phyloP scores from a whole-genome alignment of 2,888 invertebrate genomes.

The Nomada fucata region DNA sequence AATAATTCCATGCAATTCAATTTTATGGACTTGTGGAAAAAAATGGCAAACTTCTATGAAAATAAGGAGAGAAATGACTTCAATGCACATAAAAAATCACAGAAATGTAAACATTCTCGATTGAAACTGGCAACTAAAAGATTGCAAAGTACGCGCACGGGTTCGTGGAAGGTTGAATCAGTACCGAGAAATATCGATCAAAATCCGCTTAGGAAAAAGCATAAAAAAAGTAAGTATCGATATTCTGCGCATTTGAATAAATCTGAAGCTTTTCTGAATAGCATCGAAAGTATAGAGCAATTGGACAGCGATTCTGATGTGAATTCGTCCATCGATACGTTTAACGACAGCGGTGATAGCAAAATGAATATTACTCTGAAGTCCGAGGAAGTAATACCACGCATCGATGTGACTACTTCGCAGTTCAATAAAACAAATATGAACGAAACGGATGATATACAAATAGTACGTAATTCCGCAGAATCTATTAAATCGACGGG shows the following conservation, averaged over 20 bases:
- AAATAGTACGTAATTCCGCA: not conserved
- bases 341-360: not conserved
- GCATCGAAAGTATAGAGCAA: not conserved
- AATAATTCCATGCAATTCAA: conserved; percentile 25
- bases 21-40: conserved; percentile 40
- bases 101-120: not conserved
- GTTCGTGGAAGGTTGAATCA: conserved; percentile 39
- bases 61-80: not conserved
- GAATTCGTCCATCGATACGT: not conserved
- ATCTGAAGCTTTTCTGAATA: not conserved
- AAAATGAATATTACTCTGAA: not conserved
- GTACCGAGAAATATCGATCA: not conserved
- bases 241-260: conserved; percentile 11
- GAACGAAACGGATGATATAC: conserved; percentile 6
- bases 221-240: conserved; percentile 28
- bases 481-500: conserved; percentile 23
- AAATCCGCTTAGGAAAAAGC: conserved; percentile 9
- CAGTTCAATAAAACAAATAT: not conserved
- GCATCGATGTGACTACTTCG: not conserved
- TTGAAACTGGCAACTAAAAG: conserved; percentile 11
- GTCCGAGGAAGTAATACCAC: not conserved
- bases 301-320: conserved; percentile 1
- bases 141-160: not conserved
- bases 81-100: not conserved
- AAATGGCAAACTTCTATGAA: conserved; percentile 28